phyloP scores from a whole-genome alignment of 2,113 vertebrate genomes.

The Cygnus buccinator region DNA sequence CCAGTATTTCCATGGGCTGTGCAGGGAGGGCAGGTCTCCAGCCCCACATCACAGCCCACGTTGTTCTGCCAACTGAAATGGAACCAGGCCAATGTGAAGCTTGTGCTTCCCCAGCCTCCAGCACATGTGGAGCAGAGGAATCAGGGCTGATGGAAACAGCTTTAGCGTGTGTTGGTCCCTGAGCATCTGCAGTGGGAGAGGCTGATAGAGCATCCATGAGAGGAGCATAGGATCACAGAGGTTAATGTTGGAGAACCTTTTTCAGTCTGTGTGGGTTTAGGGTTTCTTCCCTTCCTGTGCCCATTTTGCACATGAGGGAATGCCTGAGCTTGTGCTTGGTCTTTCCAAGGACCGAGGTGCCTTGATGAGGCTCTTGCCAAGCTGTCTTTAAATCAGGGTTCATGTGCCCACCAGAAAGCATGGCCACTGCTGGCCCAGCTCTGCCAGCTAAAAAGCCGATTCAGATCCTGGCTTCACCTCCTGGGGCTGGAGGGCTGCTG shows the following conservation, averaged over 20 bases:
- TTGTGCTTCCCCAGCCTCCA: neutral
- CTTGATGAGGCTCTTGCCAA: neutral
- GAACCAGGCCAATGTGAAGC: neutral
- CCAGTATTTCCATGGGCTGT: neutral
- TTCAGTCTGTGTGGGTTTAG: neutral
- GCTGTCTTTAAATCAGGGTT: neutral
- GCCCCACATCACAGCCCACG: neutral
- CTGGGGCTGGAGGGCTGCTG: neutral
- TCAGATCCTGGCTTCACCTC: neutral
- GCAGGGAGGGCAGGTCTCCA: neutral
- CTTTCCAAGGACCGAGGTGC: neutral
- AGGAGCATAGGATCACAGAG: neutral
- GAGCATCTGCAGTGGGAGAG: neutral
- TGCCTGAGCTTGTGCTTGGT: neutral
- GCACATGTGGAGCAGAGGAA: neutral
- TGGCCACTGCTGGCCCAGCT: neutral
- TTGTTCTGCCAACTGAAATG: neutral
- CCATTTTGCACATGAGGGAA: rapidly evolving
- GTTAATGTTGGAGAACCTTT: neutral
- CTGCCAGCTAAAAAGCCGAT: neutral
- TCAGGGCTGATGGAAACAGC: neutral
- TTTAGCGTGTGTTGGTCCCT: neutral
- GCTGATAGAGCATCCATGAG: neutral
- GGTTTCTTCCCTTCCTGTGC: neutral
- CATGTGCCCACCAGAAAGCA: neutral